phyloP scores from a whole-genome alignment of 1,140 invertebrate species.

The Cotesia typhae region DNA sequence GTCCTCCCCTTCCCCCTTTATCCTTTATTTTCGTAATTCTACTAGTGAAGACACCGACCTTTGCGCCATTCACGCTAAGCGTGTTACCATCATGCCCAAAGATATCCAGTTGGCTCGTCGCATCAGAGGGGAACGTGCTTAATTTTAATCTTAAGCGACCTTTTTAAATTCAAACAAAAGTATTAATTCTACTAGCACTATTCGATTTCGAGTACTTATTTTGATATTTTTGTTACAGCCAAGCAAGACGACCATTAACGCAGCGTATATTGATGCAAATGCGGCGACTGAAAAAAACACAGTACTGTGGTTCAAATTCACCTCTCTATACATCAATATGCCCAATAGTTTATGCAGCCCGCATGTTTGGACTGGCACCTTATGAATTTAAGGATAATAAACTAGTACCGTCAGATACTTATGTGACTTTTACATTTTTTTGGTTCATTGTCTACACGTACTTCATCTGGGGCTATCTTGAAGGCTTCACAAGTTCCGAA shows the following conservation, averaged over 20 bases:
- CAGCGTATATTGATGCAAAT: not conserved
- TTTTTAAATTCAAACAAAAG: too few species aligned
- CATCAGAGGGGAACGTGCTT: too few species aligned
- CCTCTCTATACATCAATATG: conserved; percentile 51
- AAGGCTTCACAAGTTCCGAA: not conserved
- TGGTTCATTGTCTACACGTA: conserved; percentile 36
- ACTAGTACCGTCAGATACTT: conserved; percentile 45
- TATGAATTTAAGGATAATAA: conserved; percentile 50
- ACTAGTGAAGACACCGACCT: too few species aligned
- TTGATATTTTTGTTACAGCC: not conserved
- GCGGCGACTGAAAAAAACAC: not conserved
- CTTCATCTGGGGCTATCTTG: conserved; percentile 33
- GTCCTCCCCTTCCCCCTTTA: too few species aligned
- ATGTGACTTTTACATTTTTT: conserved; percentile 39
- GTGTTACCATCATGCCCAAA: too few species aligned
- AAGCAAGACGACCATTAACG: not conserved
- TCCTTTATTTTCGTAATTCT: too few species aligned
- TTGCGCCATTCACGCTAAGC: too few species aligned
- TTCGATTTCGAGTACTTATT: too few species aligned
- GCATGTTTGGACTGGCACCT: conserved; percentile 55
- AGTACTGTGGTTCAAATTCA: conserved; percentile 45
- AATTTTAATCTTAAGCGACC: too few species aligned
- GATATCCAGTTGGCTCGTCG: too few species aligned
- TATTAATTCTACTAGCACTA: too few species aligned
- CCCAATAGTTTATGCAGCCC: conserved; percentile 48